Evolutionary conservation across 2,797 vertebrate genomes (phyloP).

Genomic region (Sorex maritimensis): DNA sequence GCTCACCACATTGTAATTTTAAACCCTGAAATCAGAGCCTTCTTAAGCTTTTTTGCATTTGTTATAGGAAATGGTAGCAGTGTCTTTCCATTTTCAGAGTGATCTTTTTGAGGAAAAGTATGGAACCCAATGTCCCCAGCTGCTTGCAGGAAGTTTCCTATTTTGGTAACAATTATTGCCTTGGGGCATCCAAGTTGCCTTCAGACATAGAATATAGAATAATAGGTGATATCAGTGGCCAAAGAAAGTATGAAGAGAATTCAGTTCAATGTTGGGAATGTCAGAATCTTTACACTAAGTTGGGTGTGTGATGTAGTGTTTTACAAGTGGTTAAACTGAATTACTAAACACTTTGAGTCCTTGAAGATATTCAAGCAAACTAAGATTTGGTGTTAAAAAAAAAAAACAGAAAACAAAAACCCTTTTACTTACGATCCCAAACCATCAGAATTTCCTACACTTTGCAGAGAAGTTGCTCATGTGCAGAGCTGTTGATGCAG

Average conservation of each 20-base stretch:
- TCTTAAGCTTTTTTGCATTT: slow-evolving; percentile 47
- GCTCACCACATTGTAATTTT: slow-evolving; percentile 38
- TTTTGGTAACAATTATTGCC: neutral
- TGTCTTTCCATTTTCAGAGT: neutral
- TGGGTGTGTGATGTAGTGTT: neutral
- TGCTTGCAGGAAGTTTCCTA: neutral
- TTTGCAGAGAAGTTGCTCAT: slow-evolving; percentile 74
- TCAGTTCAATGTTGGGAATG: neutral
- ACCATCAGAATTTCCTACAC: slow-evolving; percentile 70
- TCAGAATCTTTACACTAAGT: neutral
- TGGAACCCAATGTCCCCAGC: neutral
- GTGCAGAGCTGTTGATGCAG: slow-evolving; percentile 73
- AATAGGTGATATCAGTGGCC: slow-evolving; percentile 19
- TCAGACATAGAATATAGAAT: slow-evolving; percentile 10
- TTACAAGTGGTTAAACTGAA: slow-evolving; percentile 23
- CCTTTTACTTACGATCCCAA: neutral
- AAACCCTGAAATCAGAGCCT: slow-evolving; percentile 57
- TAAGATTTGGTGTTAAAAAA: neutral
- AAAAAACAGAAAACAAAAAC: slow-evolving; percentile 2
- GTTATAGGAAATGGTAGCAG: neutral
- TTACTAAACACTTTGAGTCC: slow-evolving; percentile 57
- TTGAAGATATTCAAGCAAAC: slow-evolving; percentile 57
- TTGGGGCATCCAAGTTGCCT: slow-evolving; percentile 44
- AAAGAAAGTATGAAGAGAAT: slow-evolving; percentile 57
- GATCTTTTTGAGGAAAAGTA: neutral